Conservation (phyloP, 2,113 vertebrate genomes). For the Chamaea fasciata region DNA sequence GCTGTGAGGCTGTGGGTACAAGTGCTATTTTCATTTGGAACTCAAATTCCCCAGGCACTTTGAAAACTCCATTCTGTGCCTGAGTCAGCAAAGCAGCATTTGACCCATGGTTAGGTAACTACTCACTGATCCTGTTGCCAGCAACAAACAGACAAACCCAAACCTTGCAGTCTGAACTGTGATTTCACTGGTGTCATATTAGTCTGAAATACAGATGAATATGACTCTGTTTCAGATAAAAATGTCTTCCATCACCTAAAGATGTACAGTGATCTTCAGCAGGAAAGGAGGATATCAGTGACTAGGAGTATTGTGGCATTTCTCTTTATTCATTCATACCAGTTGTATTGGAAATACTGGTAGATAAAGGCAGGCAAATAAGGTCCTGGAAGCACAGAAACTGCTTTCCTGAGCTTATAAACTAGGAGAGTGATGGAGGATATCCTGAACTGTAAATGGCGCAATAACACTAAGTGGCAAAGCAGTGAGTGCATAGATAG, state of each 20-base stretch:
- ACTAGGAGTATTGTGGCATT: neutral
- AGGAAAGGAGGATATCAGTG: neutral
- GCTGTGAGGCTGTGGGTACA: neutral
- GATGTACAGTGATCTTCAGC: neutral
- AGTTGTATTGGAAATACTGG: neutral
- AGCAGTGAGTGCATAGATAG: neutral
- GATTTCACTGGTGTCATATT: conserved; percentile 22
- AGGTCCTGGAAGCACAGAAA: neutral
- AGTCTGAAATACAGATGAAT: neutral
- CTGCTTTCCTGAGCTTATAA: neutral
- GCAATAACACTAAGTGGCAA: neutral
- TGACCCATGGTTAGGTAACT: neutral
- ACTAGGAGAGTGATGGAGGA: neutral
- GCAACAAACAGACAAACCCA: neutral
- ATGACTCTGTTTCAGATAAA: neutral
- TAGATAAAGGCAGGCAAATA: neutral
- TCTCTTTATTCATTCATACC: neutral
- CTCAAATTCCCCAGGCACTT: neutral
- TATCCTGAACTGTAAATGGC: neutral
- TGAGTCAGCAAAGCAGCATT: neutral
- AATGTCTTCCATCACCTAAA: neutral
- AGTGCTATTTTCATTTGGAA: neutral
- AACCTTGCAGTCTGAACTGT: neutral
- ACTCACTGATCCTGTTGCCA: neutral
- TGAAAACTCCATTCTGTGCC: neutral